Evolutionary conservation across 2,888 invertebrate genomes (phyloP).

Genomic region (Xylocampa areola): DNA sequence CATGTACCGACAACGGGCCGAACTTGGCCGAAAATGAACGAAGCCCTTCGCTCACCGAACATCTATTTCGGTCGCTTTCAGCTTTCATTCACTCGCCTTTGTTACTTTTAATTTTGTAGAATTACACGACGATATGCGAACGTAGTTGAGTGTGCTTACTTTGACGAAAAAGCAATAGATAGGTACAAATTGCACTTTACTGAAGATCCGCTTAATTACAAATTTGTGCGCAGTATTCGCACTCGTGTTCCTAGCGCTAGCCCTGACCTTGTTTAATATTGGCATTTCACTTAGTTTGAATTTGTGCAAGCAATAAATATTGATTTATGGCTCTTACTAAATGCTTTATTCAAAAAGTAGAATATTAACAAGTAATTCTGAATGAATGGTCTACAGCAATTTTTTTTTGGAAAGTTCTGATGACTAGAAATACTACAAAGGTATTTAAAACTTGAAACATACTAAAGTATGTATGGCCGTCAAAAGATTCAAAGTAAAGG

Average conservation of each 20-base stretch:
- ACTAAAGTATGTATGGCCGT: too few relatives aligned
- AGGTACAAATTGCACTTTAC: constrained; percentile 5
- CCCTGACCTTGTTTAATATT: constrained; percentile 10
- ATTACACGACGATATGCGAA: background rate
- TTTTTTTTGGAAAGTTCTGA: too few relatives aligned
- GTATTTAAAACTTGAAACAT: too few relatives aligned
- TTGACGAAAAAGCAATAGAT: constrained; percentile 18
- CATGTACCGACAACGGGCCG: background rate
- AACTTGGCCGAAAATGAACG: constrained; percentile 1
- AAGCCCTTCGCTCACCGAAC: constrained; percentile 7
- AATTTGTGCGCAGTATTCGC: constrained; percentile 13
- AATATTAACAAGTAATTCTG: too few relatives aligned
- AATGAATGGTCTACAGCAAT: too few relatives aligned
- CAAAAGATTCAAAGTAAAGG: too few relatives aligned
- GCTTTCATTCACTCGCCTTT: constrained; percentile 3
- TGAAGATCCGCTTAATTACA: constrained; percentile 8
- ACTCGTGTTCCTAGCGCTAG: too few relatives aligned
- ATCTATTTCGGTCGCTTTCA: constrained; percentile 6
- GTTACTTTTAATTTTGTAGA: constrained; percentile 9
- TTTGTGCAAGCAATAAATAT: too few relatives aligned
- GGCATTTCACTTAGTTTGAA: background rate
- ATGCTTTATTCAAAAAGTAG: too few relatives aligned
- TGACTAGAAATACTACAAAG: too few relatives aligned
- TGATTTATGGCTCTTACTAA: too few relatives aligned
- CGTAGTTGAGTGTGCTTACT: background rate